Evolutionary conservation across 2,113 vertebrate genomes (phyloP).

Genomic region (Pelmatolapia mariae): DNA sequence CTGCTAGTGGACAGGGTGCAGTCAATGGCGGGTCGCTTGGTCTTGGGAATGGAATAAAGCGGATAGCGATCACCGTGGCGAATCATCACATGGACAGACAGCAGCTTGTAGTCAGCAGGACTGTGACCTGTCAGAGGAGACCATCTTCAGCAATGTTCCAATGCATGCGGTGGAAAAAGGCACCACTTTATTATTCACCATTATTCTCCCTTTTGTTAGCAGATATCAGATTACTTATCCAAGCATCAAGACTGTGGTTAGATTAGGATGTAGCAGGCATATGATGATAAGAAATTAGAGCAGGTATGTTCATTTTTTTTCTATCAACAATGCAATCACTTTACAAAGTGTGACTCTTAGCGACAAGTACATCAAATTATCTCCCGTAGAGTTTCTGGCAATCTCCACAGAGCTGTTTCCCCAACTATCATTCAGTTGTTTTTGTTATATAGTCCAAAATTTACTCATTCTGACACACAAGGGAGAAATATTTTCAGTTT

Average conservation of each 20-base stretch:
- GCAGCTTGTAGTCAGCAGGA: slow-evolving; percentile 87
- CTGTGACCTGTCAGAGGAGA: slow-evolving; percentile 80
- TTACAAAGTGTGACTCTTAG: background rate
- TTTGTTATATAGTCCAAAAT: rapidly evolving
- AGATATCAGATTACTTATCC: background rate
- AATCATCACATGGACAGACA: slow-evolving; percentile 92
- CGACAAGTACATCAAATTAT: background rate
- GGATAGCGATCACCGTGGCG: slow-evolving; percentile 95
- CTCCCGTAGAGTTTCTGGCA: background rate
- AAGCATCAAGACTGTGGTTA: background rate
- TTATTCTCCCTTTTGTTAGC: background rate
- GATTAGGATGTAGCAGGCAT: background rate
- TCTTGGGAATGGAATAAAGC: slow-evolving; percentile 92
- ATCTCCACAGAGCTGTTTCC: background rate
- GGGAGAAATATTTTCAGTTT: background rate
- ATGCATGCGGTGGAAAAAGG: background rate
- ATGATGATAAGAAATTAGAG: background rate
- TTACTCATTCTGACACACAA: background rate
- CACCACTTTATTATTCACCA: background rate
- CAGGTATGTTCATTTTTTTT: background rate
- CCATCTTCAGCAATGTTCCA: background rate
- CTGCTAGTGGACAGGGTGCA: slow-evolving; percentile 84
- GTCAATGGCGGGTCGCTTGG: slow-evolving; percentile 90
- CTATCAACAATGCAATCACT: background rate
- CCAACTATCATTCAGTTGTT: background rate